These are phyloP conservation scores for Solenopsis invicta DNA, from an alignment of 1,140 invertebrate species.

Conservation along the genomic window DNA sequence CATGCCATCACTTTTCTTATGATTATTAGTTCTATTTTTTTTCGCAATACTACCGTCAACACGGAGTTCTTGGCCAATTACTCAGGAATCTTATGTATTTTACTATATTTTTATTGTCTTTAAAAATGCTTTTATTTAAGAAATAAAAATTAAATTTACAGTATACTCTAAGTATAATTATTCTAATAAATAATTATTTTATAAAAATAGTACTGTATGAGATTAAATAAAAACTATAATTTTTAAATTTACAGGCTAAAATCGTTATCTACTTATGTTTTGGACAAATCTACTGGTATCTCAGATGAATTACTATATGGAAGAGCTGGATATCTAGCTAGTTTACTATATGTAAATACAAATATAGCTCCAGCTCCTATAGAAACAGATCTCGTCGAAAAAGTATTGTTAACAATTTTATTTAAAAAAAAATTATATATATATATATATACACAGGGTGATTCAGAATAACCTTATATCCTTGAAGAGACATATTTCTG, in stretches of 20 bases:
- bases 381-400: constrained; percentile 85
- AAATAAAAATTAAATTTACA: neutral
- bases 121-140: neutral
- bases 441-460: too few relatives aligned
- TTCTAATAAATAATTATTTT: neutral
- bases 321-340: constrained; percentile 93
- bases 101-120: neutral
- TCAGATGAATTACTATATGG: constrained; percentile 96
- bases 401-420: constrained; percentile 79
- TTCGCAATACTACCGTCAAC: too few relatives aligned
- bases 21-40: too few relatives aligned
- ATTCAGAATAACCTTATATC: too few relatives aligned
- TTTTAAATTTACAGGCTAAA: constrained; percentile 85
- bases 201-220: neutral
- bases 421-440: too few relatives aligned
- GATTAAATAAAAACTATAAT: constrained; percentile 18
- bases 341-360: constrained; percentile 91
- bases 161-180: neutral
- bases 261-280: constrained; percentile 86
- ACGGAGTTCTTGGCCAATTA: too few relatives aligned
- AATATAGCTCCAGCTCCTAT: constrained; percentile 87
- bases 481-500: too few relatives aligned
- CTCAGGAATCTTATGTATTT: neutral
- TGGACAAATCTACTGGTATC: constrained; percentile 86
- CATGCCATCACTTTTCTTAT: too few relatives aligned